Percentiles rank a stretch among this genome's conserved stretches.
Evolutionary conservation across 2,113 vertebrate genomes (phyloP).

Genomic region (Brevimyrus niger): DNA sequence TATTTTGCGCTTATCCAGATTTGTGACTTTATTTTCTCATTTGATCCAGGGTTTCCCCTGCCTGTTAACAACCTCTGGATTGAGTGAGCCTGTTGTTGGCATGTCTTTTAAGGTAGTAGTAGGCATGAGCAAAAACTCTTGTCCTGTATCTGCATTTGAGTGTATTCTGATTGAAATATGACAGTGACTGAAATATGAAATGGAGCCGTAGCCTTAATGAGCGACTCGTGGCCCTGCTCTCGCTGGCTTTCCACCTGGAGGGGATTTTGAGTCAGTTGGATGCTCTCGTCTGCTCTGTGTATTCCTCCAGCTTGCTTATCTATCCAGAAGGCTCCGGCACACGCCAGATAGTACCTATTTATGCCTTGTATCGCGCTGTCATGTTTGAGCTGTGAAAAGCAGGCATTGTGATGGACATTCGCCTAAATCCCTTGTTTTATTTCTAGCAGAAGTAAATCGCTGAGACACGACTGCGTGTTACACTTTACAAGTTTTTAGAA

Average conservation of each 20-base stretch:
- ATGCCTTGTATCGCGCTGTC: neutral
- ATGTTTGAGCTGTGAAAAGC: neutral
- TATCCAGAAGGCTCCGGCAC: neutral
- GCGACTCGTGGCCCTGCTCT: neutral
- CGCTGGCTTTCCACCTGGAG: neutral
- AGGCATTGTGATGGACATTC: neutral
- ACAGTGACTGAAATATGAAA: neutral
- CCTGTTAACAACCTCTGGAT: neutral
- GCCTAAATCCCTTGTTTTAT: neutral
- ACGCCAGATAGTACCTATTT: neutral
- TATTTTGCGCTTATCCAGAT: neutral
- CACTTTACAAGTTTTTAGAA: neutral
- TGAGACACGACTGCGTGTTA: neutral
- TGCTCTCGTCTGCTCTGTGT: neutral
- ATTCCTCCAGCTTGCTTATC: neutral
- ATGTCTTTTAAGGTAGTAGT: neutral
- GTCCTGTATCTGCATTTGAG: neutral
- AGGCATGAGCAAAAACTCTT: neutral
- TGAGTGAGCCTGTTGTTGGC: neutral
- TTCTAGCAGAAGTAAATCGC: neutral
- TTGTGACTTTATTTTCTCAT: neutral
- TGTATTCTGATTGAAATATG: neutral
- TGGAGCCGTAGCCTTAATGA: neutral
- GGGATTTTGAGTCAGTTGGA: neutral
- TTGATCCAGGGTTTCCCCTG: neutral